These are phyloP conservation scores for Megaleporinus macrocephalus DNA, from an alignment of 2,113 vertebrate genomes.

Conservation along the genomic window DNA sequence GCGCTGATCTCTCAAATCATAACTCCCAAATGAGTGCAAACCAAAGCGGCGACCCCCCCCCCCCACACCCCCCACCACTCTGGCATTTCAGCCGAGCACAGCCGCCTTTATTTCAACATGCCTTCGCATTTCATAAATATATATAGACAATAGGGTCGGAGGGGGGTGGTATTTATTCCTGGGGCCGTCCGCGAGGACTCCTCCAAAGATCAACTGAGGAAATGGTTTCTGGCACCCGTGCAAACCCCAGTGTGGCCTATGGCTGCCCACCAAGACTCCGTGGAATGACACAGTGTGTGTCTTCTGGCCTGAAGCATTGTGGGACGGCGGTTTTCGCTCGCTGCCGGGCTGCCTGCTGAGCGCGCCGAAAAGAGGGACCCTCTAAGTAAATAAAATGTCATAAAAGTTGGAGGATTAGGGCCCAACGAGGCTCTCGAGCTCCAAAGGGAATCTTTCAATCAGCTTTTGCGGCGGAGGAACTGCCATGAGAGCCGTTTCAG, in stretches of 20 bases:
- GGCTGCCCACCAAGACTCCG: conserved; percentile 65
- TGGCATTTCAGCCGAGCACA: conserved; percentile 59
- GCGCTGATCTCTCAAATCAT: conserved; percentile 36
- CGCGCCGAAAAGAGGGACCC: conserved; percentile 26
- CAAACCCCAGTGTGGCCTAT: conserved; percentile 71
- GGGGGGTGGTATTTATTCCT: conserved; percentile 60
- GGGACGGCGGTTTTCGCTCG: conserved; percentile 42
- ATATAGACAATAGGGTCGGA: conserved; percentile 66
- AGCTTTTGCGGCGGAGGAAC: neutral
- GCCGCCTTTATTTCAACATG: conserved; percentile 75
- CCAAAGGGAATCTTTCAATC: neutral
- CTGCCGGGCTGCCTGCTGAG: conserved; percentile 50
- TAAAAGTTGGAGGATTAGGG: conserved; percentile 22
- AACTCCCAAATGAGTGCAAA: conserved; percentile 32
- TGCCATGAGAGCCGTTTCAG: conserved; percentile 1
- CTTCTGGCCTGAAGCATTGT: conserved; percentile 55
- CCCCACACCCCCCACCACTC: too few species aligned
- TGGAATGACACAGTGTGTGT: conserved; percentile 66
- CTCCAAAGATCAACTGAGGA: conserved; percentile 63
- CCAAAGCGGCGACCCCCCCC: conserved; percentile 34
- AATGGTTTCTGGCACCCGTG: conserved; percentile 69
- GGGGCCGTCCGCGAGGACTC: conserved; percentile 59
- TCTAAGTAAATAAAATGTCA: conserved; percentile 51
- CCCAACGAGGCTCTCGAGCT: neutral
- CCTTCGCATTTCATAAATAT: conserved; percentile 74